Percentiles rank a stretch among this genome's conserved stretches.
phyloP scores from a whole-genome alignment of 2,888 invertebrate species.

The Napeogenes inachia region DNA sequence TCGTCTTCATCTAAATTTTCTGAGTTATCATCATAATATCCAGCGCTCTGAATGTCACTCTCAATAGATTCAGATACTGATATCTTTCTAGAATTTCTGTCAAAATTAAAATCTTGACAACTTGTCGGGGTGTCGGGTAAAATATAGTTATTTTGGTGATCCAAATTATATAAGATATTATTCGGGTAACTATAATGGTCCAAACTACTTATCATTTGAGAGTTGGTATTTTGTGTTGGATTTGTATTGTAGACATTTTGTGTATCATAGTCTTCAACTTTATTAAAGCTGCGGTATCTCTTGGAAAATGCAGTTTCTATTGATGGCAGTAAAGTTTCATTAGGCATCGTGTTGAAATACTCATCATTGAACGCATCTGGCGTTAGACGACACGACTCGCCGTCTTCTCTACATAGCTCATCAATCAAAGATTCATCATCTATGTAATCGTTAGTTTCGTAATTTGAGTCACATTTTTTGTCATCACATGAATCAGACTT shows the following conservation, averaged over 20 bases:
- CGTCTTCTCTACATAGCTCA: slow-evolving; percentile 68
- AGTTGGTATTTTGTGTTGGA: slow-evolving; percentile 33
- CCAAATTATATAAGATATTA: slow-evolving; percentile 64
- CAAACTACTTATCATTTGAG: slow-evolving; percentile 50
- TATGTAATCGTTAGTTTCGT: slow-evolving; percentile 61
- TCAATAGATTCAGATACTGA: slow-evolving; percentile 68
- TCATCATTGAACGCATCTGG: slow-evolving; percentile 62
- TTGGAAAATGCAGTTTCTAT: slow-evolving; percentile 71
- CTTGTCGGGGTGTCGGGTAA: slow-evolving; percentile 69
- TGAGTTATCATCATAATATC: slow-evolving; percentile 67
- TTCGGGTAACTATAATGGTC: slow-evolving; percentile 72
- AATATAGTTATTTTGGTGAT: slow-evolving; percentile 55
- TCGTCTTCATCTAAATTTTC: slow-evolving; percentile 69
- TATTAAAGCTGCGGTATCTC: slow-evolving; percentile 54
- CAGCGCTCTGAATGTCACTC: slow-evolving; percentile 64
- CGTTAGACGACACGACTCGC: slow-evolving; percentile 55
- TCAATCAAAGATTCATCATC: slow-evolving; percentile 71
- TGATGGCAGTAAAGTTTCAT: slow-evolving; percentile 60
- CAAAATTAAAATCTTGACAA: slow-evolving; percentile 63
- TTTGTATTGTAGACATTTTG: slow-evolving; percentile 32
- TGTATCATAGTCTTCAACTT: slow-evolving; percentile 39
- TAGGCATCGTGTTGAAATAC: slow-evolving; percentile 46
- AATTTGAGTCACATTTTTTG: slow-evolving; percentile 41
- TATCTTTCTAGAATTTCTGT: slow-evolving; percentile 56
- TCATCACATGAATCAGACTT: slow-evolving; percentile 43